These are phyloP conservation scores for Drosophila murphyi DNA, from an alignment of 1,140 invertebrate species.

Conservation along the genomic window DNA sequence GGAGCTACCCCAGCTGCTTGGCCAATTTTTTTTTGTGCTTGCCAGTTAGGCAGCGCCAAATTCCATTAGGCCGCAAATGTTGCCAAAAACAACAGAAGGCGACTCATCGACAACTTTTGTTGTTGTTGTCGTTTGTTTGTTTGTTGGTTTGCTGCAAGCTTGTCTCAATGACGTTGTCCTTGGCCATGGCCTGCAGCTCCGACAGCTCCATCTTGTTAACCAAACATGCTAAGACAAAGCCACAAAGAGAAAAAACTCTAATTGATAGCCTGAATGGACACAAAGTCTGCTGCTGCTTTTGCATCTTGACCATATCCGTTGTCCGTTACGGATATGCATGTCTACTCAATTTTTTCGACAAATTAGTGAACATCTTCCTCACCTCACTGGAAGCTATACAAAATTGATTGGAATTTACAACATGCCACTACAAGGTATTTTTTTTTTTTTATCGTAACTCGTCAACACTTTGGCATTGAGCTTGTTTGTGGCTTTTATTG, in stretches of 20 bases:
- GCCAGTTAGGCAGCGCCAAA: constrained; percentile 65
- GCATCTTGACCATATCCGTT: constrained; percentile 80
- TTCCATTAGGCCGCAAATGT: constrained; percentile 78
- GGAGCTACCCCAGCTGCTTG: constrained; percentile 40
- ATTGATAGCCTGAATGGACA: constrained; percentile 58
- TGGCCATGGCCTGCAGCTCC: constrained; percentile 66
- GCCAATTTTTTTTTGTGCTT: constrained; percentile 55
- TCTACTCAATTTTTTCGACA: constrained; percentile 82
- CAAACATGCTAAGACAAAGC: constrained; percentile 78
- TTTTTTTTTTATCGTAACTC: constrained; percentile 34
- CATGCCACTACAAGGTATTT: constrained; percentile 57
- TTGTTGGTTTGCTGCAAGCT: constrained; percentile 50
- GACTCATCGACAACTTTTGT: constrained; percentile 49
- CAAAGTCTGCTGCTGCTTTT: constrained; percentile 26
- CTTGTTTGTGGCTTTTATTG: constrained; percentile 60
- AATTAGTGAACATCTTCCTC: constrained; percentile 59
- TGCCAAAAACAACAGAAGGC: constrained; percentile 43
- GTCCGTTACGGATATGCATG: constrained; percentile 67
- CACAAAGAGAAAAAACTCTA: constrained; percentile 51
- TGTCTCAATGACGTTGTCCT: constrained; percentile 80
- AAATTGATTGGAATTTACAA: constrained; percentile 81
- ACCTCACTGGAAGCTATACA: constrained; percentile 48
- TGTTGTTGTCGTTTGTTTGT: constrained; percentile 39
- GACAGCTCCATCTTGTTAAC: constrained; percentile 76
- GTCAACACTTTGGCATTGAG: constrained; percentile 60